Percentiles rank a stretch among this genome's conserved stretches.
phyloP scores from a whole-genome alignment of 2,797 vertebrate genomes.

The Salmo trutta region DNA sequence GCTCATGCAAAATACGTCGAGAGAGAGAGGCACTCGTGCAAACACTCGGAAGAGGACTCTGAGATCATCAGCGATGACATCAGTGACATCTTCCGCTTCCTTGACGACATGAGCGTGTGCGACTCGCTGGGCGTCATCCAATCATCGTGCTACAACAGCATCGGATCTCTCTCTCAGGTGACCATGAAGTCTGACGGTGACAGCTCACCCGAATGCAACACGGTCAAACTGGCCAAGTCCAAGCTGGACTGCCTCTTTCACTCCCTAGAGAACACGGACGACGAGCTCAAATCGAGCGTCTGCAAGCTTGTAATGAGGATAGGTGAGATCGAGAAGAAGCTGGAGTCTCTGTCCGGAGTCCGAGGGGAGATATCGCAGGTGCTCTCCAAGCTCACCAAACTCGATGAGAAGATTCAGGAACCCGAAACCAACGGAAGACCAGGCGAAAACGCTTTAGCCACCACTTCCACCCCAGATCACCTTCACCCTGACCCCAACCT shows the following conservation, averaged over 20 bases:
- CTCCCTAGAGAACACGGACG: conserved; percentile 78
- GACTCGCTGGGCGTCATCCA: conserved; percentile 88
- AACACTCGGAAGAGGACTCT: conserved; percentile 85
- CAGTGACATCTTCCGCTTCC: conserved; percentile 94
- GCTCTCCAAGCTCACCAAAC: conserved; percentile 85
- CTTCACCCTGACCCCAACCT: conserved; percentile 74
- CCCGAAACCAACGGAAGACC: conserved; percentile 77
- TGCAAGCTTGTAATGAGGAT: conserved; percentile 90
- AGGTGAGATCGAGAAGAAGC: conserved; percentile 92
- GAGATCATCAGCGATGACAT: conserved; percentile 91
- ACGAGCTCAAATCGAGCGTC: conserved; percentile 89
- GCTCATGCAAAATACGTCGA: conserved; percentile 78
- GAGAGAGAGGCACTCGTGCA: conserved; percentile 77
- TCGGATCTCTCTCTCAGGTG: conserved; percentile 88
- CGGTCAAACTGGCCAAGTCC: conserved; percentile 74
- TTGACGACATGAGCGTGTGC: conserved; percentile 94
- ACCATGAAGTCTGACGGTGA: conserved; percentile 85
- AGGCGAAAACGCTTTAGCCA: conserved; percentile 68
- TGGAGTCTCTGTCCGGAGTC: conserved; percentile 90
- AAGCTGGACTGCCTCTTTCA: conserved; percentile 81
- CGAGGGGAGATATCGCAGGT: conserved; percentile 93
- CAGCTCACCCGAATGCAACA: conserved; percentile 86
- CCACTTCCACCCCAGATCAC: conserved; percentile 62
- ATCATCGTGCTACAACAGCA: conserved; percentile 92
- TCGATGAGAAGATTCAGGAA: conserved; percentile 92